Evolutionary conservation across 1,140 invertebrate species (phyloP), one percentile per base, ranked within the genome.

Genomic region (Drusus annulatus): DNA sequence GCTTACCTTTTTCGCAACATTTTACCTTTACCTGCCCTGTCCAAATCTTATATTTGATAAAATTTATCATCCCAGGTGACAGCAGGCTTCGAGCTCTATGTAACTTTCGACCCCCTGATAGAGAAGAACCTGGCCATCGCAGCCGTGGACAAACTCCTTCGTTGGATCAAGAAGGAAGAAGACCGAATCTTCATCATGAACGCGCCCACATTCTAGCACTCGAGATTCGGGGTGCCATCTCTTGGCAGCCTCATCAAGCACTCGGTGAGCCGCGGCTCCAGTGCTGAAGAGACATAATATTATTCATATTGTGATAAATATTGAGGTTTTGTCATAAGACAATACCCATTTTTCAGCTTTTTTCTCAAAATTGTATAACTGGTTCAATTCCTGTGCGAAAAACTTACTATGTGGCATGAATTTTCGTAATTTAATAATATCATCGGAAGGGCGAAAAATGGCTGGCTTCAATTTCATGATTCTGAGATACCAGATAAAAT

Each of bases 161-260:
- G 95, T 84, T 98, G 96, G 96, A 97, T 98, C 79, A 97, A 98
- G 85, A 96, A 95, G 85, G 96, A 98, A 86, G 97, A 98, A 87
- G 95, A 98, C 78, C 92, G 93, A 84, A 92, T 98, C 85, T 99
- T 99, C 88, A 98, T 98, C 87, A 91, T 96, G 85, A 96, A 95
- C 88, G 94, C 96, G 63, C 95, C 96, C 3, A 97, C 95, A 51
- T 97, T 98, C 88, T 97, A 92, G 91, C 85, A 80, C 80, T 83
- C 80, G 52, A 87, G 85, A 78, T 84, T 86, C 6, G 80, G 80
- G 69, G 84, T 85, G 80, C 82, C 82, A 31, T 83, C 80, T 23
- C 74, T 83, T 19, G 78, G 82, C 17, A 79, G 78, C 73, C 82
- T 83, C 80, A 77, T 83, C 52, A 83, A 83, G 63, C 78, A 76